Percentiles rank a stretch among this genome's conserved stretches.
phyloP scores from a whole-genome alignment of 2,888 invertebrate species.

The Serrognathus titanus region DNA sequence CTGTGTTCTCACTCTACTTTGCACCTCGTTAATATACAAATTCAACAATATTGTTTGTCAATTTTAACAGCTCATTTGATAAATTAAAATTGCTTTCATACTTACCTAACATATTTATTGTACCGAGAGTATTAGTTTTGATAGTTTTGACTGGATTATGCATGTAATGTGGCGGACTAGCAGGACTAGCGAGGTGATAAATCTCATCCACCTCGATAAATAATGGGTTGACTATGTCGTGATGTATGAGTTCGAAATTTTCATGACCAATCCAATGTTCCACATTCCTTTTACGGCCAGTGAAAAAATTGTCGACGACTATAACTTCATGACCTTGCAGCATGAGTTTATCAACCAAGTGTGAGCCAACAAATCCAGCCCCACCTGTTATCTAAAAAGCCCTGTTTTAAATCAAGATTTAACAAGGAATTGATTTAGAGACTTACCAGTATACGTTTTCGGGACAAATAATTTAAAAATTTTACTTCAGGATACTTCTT shows the following conservation, averaged over 20 bases:
- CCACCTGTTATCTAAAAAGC: slow-evolving; percentile 81
- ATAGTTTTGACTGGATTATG: slow-evolving; percentile 99
- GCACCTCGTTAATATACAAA: too few species aligned
- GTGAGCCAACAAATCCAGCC: slow-evolving; percentile 98
- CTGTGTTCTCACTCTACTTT: too few species aligned
- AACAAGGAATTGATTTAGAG: neutral
- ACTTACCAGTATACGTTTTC: slow-evolving; percentile 85
- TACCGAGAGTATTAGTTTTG: slow-evolving; percentile 96
- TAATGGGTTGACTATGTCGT: slow-evolving; percentile 96
- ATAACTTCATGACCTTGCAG: slow-evolving; percentile 93
- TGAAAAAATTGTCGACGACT: slow-evolving; percentile 97
- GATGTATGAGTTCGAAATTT: slow-evolving; percentile 98
- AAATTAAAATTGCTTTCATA: slow-evolving; percentile 12
- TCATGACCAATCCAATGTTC: slow-evolving; percentile 99
- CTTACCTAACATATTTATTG: slow-evolving; percentile 86
- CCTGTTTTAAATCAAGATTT: neutral
- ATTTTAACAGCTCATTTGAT: neutral
- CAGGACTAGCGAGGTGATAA: slow-evolving; percentile 97
- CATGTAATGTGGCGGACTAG: slow-evolving; percentile 99
- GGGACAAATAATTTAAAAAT: slow-evolving; percentile 85
- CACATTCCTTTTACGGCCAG: slow-evolving; percentile 93
- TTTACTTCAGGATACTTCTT: slow-evolving; percentile 88
- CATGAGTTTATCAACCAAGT: slow-evolving; percentile 94
- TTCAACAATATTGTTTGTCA: too few species aligned
- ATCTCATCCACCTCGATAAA: slow-evolving; percentile 98